Evolutionary conservation across 1,140 invertebrate genomes (phyloP), one percentile per base, ranked within the genome.

Genomic region (Cyrtorhinus lividipennis): DNA sequence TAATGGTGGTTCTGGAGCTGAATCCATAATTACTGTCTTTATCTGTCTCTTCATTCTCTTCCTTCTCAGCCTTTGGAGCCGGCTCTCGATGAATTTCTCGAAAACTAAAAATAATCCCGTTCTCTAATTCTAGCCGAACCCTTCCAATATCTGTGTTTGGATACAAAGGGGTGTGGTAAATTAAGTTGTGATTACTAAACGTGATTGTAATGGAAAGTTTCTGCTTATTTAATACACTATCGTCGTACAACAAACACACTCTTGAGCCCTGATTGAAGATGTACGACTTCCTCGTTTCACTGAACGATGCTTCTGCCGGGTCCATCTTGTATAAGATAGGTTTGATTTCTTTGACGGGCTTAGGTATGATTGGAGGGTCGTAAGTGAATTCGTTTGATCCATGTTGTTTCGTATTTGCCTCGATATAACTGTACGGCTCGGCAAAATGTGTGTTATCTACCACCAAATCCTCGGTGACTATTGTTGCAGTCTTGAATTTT

Each of bases 211-310:
- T 30, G 13, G 23, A 30, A 8, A 59, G 24, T 3, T 10, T n/a
- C n/a, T 26, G 58, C 22, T 59, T 59, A n/a, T 10, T 30, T n/a
- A 18, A 30, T 1, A 30, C 38, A 1, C n/a, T 27, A 10, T 59
- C 58, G 23, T 59, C 58, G 25, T 22, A 59, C n/a, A n/a, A 18
- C 24, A 59, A 30, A 27, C n/a, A n/a, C n/a, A 59, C 24, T 24
- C 58, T 26, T 18, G 58, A 30, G 27, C 58, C 58, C 1, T 24
- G 25, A n/a, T 18, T 30, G n/a, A 59, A 30, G 2, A 30, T 24
- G n/a, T 22, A 59, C 15, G 24, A 22, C 38, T 59, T 59, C 3
- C 15, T 59, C 3, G n/a, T 59, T 30, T 59, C 58, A 30, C 27
- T 26, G 23, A 59, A 59, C 8, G 8, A 10, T 12, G 5, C 48